Conservation (phyloP, 92 coral and sea anemone genomes). For the Anthopleura xanthogrammica region DNA sequence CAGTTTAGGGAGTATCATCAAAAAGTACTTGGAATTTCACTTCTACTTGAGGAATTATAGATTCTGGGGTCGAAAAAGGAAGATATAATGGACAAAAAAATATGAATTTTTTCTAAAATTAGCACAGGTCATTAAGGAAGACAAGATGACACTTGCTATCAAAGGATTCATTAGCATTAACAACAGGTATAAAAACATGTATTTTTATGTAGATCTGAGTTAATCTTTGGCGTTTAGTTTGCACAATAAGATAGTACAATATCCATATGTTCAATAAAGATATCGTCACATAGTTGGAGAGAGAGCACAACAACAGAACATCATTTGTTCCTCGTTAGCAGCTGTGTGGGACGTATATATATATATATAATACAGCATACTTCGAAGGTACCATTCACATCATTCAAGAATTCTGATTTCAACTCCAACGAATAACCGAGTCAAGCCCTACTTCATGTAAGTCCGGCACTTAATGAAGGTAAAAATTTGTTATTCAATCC, state of each 20-base stretch:
- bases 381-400: not conserved
- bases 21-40: not conserved
- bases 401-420: too few species aligned
- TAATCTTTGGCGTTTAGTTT: not conserved
- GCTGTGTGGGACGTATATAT: not conserved
- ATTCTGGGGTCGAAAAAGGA: not conserved
- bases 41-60: not conserved
- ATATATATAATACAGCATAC: not conserved
- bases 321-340: not conserved
- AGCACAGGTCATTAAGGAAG: not conserved
- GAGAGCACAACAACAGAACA: not conserved
- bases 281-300: not conserved
- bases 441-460: too few species aligned
- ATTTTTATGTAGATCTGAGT: not conserved
- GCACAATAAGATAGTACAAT: not conserved
- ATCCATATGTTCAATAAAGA: not conserved
- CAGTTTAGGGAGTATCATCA: not conserved
- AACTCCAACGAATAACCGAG: too few species aligned
- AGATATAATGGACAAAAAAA: not conserved
- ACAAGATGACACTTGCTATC: not conserved
- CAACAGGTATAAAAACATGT: conserved; percentile 4
- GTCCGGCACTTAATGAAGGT: too few species aligned
- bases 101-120: not conserved
- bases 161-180: not conserved
- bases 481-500: too few species aligned